Base-by-base conservation (phyloP, 1,140 invertebrate species). In the Leptinotarsa lineolata region DNA sequence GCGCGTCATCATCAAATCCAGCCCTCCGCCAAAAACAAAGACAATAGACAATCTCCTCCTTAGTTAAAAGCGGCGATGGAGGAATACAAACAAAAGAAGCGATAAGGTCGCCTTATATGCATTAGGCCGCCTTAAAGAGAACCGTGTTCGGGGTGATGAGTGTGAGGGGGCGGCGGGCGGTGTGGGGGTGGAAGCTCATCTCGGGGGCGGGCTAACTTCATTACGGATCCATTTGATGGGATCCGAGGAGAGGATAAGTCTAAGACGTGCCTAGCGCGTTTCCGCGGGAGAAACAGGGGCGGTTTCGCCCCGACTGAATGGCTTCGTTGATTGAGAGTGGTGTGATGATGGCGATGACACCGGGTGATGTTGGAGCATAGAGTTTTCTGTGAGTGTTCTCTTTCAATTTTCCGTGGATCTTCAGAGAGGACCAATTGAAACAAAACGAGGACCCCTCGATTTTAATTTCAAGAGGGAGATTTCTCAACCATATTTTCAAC, bases 171-270 rank as follows among this genome's bases (percentile, higher is more conserved):
- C 2, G 54, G 20, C 2, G 30, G 30, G 15, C n/a, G 18, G 30
- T 12, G 11, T 18, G 24, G 24, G 69, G 69, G 20, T 48, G 60
- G 70, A 22, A 24, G 73, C 74, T 58, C 74, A 73, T 68, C 66
- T 76, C 72, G 70, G 66, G 80, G 81, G 71, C 78, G 80, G 78
- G 76, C 78, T 86, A 86, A 86, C 85, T 86, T 78, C 83, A 85
- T 86, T 86, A 86, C 81, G 85, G 81, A 86, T 86, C 85, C 86
- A 86, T 86, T 86, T 86, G 86, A 86, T 85, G 85, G 85, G 83
- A 85, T 86, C 81, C 79, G 81, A 80, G 81, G 80, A 74, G 80
- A 75, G 74, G 46, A 64, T 70, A 70, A 60, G 20, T 60, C 54
- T 67, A 77, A 73, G 74, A 78, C 76, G 78, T 79, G 78, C 77